Base-by-base conservation (phyloP, 2,888 invertebrate genomes). In the Hypomecis atomaria region DNA sequence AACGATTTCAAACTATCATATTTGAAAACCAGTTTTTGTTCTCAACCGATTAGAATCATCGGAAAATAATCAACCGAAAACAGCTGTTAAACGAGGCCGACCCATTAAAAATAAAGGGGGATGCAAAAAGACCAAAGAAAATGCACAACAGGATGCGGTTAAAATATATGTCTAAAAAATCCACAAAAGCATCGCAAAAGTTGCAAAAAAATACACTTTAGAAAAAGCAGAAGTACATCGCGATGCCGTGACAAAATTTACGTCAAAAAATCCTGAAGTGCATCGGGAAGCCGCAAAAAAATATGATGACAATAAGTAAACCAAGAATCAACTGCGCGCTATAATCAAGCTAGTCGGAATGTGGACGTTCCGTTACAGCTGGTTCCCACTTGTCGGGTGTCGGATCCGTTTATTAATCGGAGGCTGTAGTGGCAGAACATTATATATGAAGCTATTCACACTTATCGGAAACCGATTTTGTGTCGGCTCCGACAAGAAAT, bases 381-480 rank as follows among this genome's bases (percentile, higher is more conserved):
- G 23, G 23, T 23, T 23, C 23, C 23, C 23, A 23, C 23, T 23
- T 23, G 23, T 23, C 23, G 23, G 23, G 23, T 23, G 23, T 23
- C 23, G 23, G 23, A 23, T 23, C 23, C 23, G 23, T 23, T 42
- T 42, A 42, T 42, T 42, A 9, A 42, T 45, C 45, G n/a, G n/a
- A 45, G 11, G 45, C n/a, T 45, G 10, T 11, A 45, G 45, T 45
- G 6, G 6, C 45, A 45, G 45, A 45, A n/a, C 45, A 45, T 45
- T 45, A n/a, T 45, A 45, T 45, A 45, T 45, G 10, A 45, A 45
- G 45, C 45, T 45, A 45, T 50, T 52, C 37, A 52, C 52, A 52
- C 52, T 52, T 36, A n/a, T 37, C 37, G 37, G 52, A 36, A 37
- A 52, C 52, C 10, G 52, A 52, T 52, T 52, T 52, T 37, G 52